A percentile compares a stretch with the other conserved stretches of the same genome.
Conservation (phyloP, 1,140 invertebrate genomes). For the Drosophila ercepeae region DNA sequence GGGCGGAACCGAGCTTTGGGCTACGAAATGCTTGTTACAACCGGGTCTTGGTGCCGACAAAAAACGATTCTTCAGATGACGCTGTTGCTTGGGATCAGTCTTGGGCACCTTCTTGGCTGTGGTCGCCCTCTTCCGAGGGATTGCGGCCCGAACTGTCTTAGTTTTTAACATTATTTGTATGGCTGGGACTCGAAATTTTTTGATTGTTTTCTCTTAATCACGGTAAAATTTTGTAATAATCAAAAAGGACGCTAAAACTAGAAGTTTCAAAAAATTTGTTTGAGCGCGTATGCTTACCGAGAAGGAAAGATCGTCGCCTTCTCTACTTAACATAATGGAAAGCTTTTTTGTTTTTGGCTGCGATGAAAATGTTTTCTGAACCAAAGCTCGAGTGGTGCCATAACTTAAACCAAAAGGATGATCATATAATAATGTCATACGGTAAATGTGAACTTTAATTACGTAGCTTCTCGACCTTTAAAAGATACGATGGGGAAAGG, state of each 20-base stretch:
- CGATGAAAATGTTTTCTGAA: too few relatives aligned
- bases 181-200: not conserved
- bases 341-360: too few relatives aligned
- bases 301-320: not conserved
- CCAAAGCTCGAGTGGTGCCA: too few relatives aligned
- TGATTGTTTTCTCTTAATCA: not conserved
- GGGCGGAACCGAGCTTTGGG: not conserved
- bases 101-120: not conserved
- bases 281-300: not conserved
- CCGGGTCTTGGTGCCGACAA: not conserved
- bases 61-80: not conserved
- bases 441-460: too few relatives aligned
- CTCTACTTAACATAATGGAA: not conserved
- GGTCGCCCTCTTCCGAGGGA: not conserved
- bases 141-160: not conserved
- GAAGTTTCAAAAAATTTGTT: not conserved
- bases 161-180: not conserved
- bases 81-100: slow-evolving; percentile 19
- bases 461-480: too few relatives aligned
- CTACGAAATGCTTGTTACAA: not conserved
- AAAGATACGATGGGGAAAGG: too few relatives aligned
- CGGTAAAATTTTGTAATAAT: not conserved
- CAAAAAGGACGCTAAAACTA: not conserved
- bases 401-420: too few relatives aligned
- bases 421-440: too few relatives aligned